phyloP scores from a whole-genome alignment of 1,140 invertebrate genomes.

The Drosophila mojavensis region DNA sequence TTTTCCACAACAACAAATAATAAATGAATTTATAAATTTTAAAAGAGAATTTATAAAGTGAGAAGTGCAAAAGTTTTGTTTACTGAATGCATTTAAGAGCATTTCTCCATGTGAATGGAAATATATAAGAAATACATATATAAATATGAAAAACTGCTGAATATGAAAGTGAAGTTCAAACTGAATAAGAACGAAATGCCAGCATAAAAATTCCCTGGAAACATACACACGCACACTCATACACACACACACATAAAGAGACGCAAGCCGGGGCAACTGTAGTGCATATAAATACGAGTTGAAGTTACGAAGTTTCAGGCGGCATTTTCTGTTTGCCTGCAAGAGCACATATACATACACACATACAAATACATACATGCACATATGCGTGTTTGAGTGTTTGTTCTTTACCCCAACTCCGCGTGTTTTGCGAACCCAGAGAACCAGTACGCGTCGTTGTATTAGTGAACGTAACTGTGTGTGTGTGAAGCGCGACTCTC shows the following conservation, averaged over 20 bases:
- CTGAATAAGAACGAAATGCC: constrained; percentile 50
- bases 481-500: constrained; percentile 27
- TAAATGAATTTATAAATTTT: not conserved
- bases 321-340: constrained; percentile 29
- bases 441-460: constrained; percentile 23
- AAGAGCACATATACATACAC: not conserved
- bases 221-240: constrained; percentile 16
- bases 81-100: constrained; percentile 18
- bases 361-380: no score
- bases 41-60: not conserved
- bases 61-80: not conserved
- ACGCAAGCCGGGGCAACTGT: constrained; percentile 25
- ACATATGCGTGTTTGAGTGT: constrained; percentile 19
- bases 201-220: constrained; percentile 53
- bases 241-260: constrained; percentile 1
- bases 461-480: constrained; percentile 34
- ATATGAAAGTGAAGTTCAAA: constrained; percentile 22
- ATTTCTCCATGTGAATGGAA: constrained; percentile 11
- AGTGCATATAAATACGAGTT: constrained; percentile 34
- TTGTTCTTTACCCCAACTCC: constrained; percentile 47
- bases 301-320: constrained; percentile 26
- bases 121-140: constrained; percentile 15
- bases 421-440: constrained; percentile 18
- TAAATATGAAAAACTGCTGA: constrained; percentile 2
- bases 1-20: constrained; percentile 2